Conservation (phyloP, 2,888 invertebrate genomes). For the Eupithecia centaureata region DNA sequence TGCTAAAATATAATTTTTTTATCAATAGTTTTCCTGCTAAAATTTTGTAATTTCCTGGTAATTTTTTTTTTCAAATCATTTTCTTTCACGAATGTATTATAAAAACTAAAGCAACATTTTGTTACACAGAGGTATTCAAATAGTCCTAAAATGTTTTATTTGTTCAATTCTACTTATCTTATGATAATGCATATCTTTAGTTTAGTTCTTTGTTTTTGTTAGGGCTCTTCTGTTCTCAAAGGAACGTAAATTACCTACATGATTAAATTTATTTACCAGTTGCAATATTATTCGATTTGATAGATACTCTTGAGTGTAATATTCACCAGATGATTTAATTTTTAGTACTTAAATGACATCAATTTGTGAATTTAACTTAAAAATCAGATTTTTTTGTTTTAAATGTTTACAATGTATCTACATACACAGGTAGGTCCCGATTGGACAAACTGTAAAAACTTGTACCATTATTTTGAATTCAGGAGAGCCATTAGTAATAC, state of each 20-base stretch:
- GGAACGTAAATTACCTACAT: not conserved
- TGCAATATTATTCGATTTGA: not conserved
- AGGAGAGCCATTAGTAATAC: constrained; percentile 28
- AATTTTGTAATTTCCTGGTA: not conserved
- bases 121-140: not conserved
- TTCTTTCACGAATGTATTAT: not conserved
- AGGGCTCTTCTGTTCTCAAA: constrained; percentile 23
- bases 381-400: not conserved
- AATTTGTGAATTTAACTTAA: not conserved
- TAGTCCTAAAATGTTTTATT: not conserved
- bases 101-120: not conserved
- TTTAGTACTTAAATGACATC: not conserved
- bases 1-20: too few relatives aligned
- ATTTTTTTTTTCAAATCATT: too few relatives aligned
- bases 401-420: too few relatives aligned
- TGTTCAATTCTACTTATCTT: constrained; percentile 24
- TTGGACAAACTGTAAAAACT: too few relatives aligned
- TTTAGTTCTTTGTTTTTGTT: constrained; percentile 26
- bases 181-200: constrained; percentile 37
- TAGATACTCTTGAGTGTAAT: too few relatives aligned
- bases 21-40: too few relatives aligned
- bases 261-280: not conserved
- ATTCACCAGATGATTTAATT: too few relatives aligned
- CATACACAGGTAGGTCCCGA: too few relatives aligned
- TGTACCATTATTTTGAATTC: constrained; percentile 7